Conservation (phyloP, 2,888 invertebrate genomes). For the Heteromurus nitidus region DNA sequence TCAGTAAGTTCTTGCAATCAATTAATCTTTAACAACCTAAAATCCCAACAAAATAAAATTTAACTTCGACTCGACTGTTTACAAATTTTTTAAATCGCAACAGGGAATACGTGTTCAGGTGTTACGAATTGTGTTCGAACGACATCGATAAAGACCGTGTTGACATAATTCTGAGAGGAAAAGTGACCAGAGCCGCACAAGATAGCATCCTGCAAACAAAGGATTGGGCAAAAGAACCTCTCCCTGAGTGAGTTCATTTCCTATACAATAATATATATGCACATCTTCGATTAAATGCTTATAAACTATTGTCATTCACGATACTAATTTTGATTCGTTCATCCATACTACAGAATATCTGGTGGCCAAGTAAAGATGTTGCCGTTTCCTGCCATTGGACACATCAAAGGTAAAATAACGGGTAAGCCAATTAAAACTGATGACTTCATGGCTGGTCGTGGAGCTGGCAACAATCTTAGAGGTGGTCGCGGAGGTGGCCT, state of each 20-base stretch:
- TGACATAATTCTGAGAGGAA: constrained; percentile 94
- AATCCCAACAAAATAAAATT: neutral
- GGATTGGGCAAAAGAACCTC: constrained; percentile 95
- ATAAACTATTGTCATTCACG: too few species aligned
- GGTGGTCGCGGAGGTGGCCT: constrained; percentile 68
- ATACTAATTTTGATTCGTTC: too few species aligned
- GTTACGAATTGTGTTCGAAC: constrained; percentile 92
- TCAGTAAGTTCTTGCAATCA: constrained; percentile 67
- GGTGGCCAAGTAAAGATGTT: constrained; percentile 69
- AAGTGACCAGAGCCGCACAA: constrained; percentile 92
- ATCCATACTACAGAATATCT: constrained; percentile 71
- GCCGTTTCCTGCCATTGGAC: constrained; percentile 66
- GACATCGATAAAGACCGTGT: constrained; percentile 94
- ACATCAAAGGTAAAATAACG: constrained; percentile 72
- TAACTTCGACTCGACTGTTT: too few species aligned
- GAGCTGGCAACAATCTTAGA: constrained; percentile 62
- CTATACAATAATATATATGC: too few species aligned
- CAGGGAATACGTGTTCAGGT: constrained; percentile 89
- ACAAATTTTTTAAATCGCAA: too few species aligned
- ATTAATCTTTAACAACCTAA: too few species aligned
- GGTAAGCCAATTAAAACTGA: constrained; percentile 72
- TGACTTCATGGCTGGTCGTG: constrained; percentile 51
- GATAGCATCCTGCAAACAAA: constrained; percentile 91
- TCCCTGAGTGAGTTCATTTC: constrained; percentile 82
- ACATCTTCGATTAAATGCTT: too few species aligned